Evolutionary conservation across 2,113 vertebrate genomes (phyloP), one percentile per base, ranked within the genome.

Genomic region (Corydoras sp.): DNA sequence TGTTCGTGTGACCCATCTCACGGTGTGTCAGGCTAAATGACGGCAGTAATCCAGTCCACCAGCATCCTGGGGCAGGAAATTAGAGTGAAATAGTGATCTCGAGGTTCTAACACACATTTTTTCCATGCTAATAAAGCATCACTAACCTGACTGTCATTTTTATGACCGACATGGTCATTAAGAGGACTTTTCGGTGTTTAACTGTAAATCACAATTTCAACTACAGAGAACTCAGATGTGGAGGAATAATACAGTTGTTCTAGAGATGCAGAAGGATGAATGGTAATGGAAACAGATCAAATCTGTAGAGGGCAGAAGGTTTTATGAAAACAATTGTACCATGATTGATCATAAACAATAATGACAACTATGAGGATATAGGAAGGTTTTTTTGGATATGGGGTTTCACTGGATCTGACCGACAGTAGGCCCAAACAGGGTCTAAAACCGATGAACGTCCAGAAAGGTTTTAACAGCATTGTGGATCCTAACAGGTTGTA

Each of bases 81-180:
- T 73, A 73, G 82, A 76, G 68, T 81, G 68, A 82, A 78, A 81
- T 75, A 80, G 65, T 11, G 73, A 73, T 63, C 62, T 65, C 50
- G 10, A 29, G 53, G 14, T 76, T 48, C 32, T n/a, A 58, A 64
- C 31, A 43, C 64, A 72, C 61, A 69, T 65, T 53, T 70, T 24
- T 64, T 58, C 63, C 49, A 29, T 67, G 60, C 71, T 62, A 75
- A 76, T 81, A 81, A 82, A 84, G 54, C 29, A 65, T 56, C 51
- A 58, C 65, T 71, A 75, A 74, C 67, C 58, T 70, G 67, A 80
- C 70, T 77, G 81, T 79, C 81, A 72, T 78, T 68, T 81, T 82
- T 81, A 82, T 70, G 62, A 59, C 77, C 77, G 65, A 74, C 75
- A 78, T 48, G 49, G 68, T 77, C 63, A 67, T 77, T 79, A 76